Evolutionary conservation across 2,797 vertebrate species (phyloP), one percentile per base, ranked within the genome.

Genomic region (Coilia nasus): DNA sequence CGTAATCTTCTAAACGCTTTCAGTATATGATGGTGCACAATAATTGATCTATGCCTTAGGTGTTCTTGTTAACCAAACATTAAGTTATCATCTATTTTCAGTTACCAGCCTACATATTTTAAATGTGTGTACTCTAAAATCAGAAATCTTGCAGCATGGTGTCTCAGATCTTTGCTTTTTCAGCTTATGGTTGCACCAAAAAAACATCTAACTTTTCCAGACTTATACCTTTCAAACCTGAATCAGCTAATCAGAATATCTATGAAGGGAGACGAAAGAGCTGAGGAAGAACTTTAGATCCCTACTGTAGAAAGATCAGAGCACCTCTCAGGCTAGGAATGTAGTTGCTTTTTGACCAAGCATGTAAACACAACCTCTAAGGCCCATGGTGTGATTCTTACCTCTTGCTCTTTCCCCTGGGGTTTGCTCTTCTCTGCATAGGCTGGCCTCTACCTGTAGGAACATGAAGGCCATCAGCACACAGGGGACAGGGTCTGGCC

Each of bases 331-430:
- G 50, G 50, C 7, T 54, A 54, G 50, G 12, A 9, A 54, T 54
- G 7, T 1, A 54, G 1, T 54, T 54, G 50, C 50, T 54, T 54
- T 54, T 54, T 7, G 9, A 9, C 7, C 50, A 54, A 54, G 50
- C 50, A 10, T 9, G 50, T 9, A 9, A 54, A 54, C 14, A 54
- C 50, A 9, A 54, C 50, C 7, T 54, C 50, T 54, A 54, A 10
- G 50, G 50, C 50, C 50, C 9, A 9, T 54, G 35, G 35, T 41
- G 2, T 5, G 35, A 41, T 41, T 5, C 92, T 92, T 87, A 96
- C 95, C 95, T 93, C 93, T 94, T 96, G 87, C 84, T 94, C 91
- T 95, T 96, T 84, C 93, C 92, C 93, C 93, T 94, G 6, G 82
- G 81, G 84, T 75, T 88, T 21, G 90, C 85, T 83, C 86, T 88